Percentiles rank a stretch among this genome's conserved stretches.
Conservation (phyloP, 2,888 invertebrate species). For the Eilema caniola region DNA sequence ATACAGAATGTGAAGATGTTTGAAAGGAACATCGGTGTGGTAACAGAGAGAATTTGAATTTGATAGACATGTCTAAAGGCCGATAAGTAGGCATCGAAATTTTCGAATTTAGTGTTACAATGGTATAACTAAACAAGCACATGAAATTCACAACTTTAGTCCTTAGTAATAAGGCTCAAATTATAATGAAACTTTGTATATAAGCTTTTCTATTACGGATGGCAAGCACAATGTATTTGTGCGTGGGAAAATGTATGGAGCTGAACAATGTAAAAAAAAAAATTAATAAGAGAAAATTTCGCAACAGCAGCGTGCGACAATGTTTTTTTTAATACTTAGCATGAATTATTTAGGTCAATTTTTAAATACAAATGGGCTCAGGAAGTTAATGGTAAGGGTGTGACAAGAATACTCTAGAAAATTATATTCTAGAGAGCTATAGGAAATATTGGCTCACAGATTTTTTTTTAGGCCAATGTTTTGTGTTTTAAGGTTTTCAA, state of each 20-base stretch:
- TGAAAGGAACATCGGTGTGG: slow-evolving; percentile 23
- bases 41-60: slow-evolving; percentile 37
- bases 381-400: slow-evolving; percentile 38
- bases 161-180: not conserved
- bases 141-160: slow-evolving; percentile 21
- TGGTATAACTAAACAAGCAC: slow-evolving; percentile 15
- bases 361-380: slow-evolving; percentile 56
- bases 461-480: no score
- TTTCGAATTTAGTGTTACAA: slow-evolving; percentile 31
- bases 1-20: slow-evolving; percentile 21
- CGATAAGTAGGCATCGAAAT: slow-evolving; percentile 46
- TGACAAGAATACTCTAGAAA: slow-evolving; percentile 36
- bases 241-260: slow-evolving; percentile 59
- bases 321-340: slow-evolving; percentile 50
- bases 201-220: slow-evolving; percentile 27
- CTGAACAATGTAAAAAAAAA: slow-evolving; percentile 56
- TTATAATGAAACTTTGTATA: slow-evolving; percentile 9
- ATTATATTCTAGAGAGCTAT: slow-evolving; percentile 25
- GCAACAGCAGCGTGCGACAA: slow-evolving; percentile 53
- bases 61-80: slow-evolving; percentile 37
- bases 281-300: slow-evolving; percentile 61
- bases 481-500: not conserved
- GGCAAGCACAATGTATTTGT: slow-evolving; percentile 57
- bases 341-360: slow-evolving; percentile 63
- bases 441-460: slow-evolving; percentile 15